A percentile compares a stretch with the other conserved stretches of the same genome.
Conservation (phyloP, 2,113 vertebrate species). For the Zootoca vivipara region DNA sequence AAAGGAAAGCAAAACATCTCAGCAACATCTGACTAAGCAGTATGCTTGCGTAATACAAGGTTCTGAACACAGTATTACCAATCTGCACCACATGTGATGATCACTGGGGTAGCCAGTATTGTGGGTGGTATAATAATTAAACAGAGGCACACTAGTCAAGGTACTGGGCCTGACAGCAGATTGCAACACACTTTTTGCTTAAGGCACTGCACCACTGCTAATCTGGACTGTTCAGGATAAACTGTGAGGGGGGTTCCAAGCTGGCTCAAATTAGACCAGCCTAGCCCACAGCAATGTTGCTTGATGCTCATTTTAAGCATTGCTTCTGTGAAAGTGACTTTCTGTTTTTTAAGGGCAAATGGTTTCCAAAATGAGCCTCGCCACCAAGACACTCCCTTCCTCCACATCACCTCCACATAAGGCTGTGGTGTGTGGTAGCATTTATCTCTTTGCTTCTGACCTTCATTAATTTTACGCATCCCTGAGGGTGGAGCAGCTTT, state of each 20-base stretch:
- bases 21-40: background rate
- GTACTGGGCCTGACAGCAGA: rapidly evolving
- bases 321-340: constrained; percentile 62
- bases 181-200: background rate
- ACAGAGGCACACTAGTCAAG: rapidly evolving
- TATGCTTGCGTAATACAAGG: background rate
- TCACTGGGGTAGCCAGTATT: background rate
- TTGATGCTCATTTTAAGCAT: constrained; percentile 23
- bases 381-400: constrained; percentile 50
- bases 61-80: background rate
- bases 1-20: no score
- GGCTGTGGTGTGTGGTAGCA: constrained; percentile 63
- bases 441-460: constrained; percentile 65
- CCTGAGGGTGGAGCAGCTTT: constrained; percentile 72
- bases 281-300: constrained; percentile 24
- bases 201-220: rapidly evolving
- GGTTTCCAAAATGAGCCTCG: constrained; percentile 62
- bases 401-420: constrained; percentile 59
- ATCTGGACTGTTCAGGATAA: background rate
- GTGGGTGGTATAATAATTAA: rapidly evolving
- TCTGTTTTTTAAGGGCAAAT: background rate
- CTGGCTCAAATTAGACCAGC: background rate
- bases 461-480: constrained; percentile 77
- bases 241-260: constrained; percentile 19
- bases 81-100: rapidly evolving